Percentiles rank a stretch among this genome's conserved stretches.
phyloP scores from a whole-genome alignment of 1,140 invertebrate genomes.

The Panulirus ornatus region DNA sequence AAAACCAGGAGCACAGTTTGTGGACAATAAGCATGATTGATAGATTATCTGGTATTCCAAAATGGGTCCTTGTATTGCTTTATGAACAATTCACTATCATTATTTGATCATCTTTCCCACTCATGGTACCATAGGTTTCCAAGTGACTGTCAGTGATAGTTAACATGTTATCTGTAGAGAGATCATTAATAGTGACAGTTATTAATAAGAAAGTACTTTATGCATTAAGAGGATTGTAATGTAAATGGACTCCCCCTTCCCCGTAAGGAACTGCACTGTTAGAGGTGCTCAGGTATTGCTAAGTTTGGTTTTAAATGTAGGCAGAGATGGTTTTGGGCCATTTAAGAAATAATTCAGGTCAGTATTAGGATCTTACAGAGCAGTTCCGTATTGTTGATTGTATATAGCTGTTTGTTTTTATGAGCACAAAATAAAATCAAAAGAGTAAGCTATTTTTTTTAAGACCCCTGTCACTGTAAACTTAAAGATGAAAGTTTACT shows the following conservation, averaged over 20 bases:
- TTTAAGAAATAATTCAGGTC: background rate
- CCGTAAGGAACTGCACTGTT: background rate
- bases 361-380: constrained; percentile 43
- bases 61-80: background rate
- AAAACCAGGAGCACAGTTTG: background rate
- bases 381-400: constrained; percentile 55
- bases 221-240: background rate
- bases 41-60: background rate
- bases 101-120: too few relatives aligned
- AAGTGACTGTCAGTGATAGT: too few relatives aligned
- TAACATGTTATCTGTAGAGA: background rate
- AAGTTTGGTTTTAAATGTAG: background rate
- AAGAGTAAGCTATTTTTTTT: constrained; percentile 23
- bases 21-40: background rate
- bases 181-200: background rate
- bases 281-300: background rate
- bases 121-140: too few relatives aligned
- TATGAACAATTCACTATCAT: background rate
- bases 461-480: too few relatives aligned
- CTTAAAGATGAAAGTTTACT: too few relatives aligned
- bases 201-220: background rate
- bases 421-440: constrained; percentile 57
- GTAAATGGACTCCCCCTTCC: too few relatives aligned
- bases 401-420: constrained; percentile 62
- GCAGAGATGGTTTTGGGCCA: background rate